Conservation (phyloP, 2,888 invertebrate genomes). For the Scaptomyza cyrtandrae region DNA sequence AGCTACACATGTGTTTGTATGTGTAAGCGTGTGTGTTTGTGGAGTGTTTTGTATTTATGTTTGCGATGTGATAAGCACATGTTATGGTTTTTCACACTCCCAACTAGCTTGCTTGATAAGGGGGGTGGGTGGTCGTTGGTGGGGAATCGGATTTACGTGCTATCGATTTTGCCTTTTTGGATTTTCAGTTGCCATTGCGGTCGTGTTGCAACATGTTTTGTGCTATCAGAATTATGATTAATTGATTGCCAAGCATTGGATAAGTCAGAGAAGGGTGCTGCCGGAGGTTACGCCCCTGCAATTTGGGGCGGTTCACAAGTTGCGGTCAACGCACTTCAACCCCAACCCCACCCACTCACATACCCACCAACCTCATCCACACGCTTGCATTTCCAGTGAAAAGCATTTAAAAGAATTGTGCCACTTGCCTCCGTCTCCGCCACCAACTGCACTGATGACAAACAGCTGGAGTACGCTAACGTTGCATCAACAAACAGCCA, state of each 20-base stretch:
- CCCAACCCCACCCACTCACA: slow-evolving; percentile 1
- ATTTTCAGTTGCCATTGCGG: slow-evolving; percentile 58
- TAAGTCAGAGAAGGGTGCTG: slow-evolving; percentile 3
- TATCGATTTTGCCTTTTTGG: slow-evolving; percentile 67
- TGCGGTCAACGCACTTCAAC: slow-evolving; percentile 48
- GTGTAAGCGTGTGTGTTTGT: slow-evolving; percentile 23
- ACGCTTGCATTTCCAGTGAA: slow-evolving; percentile 34
- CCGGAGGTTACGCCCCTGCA: slow-evolving; percentile 64
- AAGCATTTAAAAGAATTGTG: slow-evolving; percentile 47
- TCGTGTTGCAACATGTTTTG: slow-evolving; percentile 71
- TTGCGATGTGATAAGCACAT: slow-evolving; percentile 74
- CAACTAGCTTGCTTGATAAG: slow-evolving; percentile 22
- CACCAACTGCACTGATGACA: slow-evolving; percentile 51
- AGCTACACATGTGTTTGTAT: slow-evolving; percentile 53
- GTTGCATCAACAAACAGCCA: slow-evolving; percentile 44
- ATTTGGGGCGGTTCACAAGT: slow-evolving; percentile 54
- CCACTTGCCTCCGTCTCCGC: slow-evolving; percentile 21
- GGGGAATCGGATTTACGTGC: slow-evolving; percentile 43
- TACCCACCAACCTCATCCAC: neutral
- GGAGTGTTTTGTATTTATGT: slow-evolving; percentile 44
- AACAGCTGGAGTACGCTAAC: slow-evolving; percentile 58
- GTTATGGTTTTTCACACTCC: slow-evolving; percentile 76
- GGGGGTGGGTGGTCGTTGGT: neutral
- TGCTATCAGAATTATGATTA: slow-evolving; percentile 75
- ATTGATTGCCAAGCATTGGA: slow-evolving; percentile 64